phyloP scores from a whole-genome alignment of 2,888 invertebrate species.

The Scelioninae gen. 1 region DNA sequence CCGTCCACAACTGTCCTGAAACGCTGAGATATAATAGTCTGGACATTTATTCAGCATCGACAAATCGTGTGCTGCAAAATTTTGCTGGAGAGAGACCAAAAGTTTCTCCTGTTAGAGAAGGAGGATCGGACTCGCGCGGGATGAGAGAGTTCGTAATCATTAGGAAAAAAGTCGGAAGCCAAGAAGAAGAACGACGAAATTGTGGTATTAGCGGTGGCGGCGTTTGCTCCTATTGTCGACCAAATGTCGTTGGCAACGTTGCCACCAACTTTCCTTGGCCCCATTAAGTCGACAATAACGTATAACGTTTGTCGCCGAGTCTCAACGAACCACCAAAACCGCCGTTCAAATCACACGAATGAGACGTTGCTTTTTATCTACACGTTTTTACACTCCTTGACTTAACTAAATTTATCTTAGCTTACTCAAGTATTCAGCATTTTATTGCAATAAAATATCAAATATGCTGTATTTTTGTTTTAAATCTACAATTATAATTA shows the following conservation, averaged over 20 bases:
- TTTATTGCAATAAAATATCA: neutral
- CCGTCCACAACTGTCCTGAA: conserved; percentile 58
- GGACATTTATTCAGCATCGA: conserved; percentile 80
- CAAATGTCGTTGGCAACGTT: conserved; percentile 53
- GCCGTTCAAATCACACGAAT: conserved; percentile 54
- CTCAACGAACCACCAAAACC: conserved; percentile 49
- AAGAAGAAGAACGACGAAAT: conserved; percentile 77
- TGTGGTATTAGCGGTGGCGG: conserved; percentile 79
- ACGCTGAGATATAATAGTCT: conserved; percentile 77
- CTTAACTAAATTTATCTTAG: conserved; percentile 21
- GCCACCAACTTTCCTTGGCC: conserved; percentile 59
- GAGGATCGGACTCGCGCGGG: conserved; percentile 18
- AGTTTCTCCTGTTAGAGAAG: conserved; percentile 73
- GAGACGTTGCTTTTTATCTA: conserved; percentile 53
- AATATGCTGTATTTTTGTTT: neutral
- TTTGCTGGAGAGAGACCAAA: conserved; percentile 81
- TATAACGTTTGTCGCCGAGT: conserved; percentile 56
- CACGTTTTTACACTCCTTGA: conserved; percentile 28
- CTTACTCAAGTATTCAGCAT: conserved; percentile 12
- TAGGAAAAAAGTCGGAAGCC: conserved; percentile 75
- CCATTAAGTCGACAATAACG: conserved; percentile 72
- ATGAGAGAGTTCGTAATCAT: conserved; percentile 74
- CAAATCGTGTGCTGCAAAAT: conserved; percentile 80
- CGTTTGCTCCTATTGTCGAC: conserved; percentile 69
- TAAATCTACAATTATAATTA: neutral